Conservation (phyloP, 2,113 vertebrate genomes). For the Eclectus roratus region DNA sequence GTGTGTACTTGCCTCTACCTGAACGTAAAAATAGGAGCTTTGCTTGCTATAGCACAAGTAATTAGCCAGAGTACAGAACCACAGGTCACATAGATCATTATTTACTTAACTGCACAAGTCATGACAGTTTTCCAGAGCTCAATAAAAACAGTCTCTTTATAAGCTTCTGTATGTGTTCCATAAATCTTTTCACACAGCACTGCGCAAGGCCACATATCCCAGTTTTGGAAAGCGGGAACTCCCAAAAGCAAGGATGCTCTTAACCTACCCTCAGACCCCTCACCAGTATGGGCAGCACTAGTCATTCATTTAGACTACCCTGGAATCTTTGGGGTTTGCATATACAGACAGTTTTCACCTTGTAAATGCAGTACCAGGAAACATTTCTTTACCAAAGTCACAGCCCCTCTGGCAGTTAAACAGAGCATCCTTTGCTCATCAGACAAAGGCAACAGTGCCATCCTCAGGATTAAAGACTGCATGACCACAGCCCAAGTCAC, state of each 20-base stretch:
- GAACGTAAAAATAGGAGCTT: not conserved
- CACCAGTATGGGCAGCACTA: not conserved
- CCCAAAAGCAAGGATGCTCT: not conserved
- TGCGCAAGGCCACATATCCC: not conserved
- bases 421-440: not conserved
- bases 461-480: not conserved
- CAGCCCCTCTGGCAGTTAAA: not conserved
- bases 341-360: not conserved
- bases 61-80: not conserved
- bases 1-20: rapidly evolving
- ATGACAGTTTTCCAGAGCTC: not conserved
- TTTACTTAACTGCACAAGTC: not conserved
- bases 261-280: not conserved
- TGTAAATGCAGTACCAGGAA: not conserved
- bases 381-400: rapidly evolving
- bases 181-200: not conserved
- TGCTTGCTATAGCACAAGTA: not conserved
- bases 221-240: rapidly evolving
- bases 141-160: not conserved
- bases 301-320: not conserved
- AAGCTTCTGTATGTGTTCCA: not conserved
- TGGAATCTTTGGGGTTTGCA: not conserved
- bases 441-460: conserved; percentile 9
- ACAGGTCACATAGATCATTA: rapidly evolving
- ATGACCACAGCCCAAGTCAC: not conserved